Evolutionary conservation across 2,888 invertebrate genomes (phyloP).

Genomic region (Synanthedon formicaeformis): DNA sequence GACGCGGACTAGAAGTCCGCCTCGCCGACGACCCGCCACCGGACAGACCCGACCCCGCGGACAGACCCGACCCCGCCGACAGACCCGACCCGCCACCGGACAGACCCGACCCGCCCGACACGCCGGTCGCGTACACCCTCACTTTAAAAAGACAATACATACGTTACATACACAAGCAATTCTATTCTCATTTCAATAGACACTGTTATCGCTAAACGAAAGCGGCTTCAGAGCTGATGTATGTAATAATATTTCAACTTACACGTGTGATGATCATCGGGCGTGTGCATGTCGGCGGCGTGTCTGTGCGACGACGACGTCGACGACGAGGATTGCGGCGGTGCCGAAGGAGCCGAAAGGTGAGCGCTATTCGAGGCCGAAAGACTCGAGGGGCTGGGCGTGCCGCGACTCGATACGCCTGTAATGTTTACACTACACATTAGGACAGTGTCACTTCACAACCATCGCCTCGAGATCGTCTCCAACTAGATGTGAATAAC

Average conservation of each 20-base stretch:
- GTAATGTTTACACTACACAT: background rate
- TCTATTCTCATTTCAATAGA: no score
- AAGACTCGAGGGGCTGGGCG: slow-evolving; percentile 4
- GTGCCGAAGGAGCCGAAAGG: slow-evolving; percentile 1
- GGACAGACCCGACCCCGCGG: slow-evolving; percentile 1
- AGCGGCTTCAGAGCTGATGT: no score
- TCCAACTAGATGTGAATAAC: no score
- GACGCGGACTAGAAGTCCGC: slow-evolving; percentile 12
- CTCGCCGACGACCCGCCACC: slow-evolving; percentile 6
- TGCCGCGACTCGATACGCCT: slow-evolving; percentile 4
- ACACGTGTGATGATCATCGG: background rate
- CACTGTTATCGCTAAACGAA: no score
- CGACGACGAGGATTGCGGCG: background rate
- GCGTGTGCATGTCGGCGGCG: background rate
- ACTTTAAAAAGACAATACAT: no score
- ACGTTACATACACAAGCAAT: no score
- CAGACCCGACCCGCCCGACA: background rate
- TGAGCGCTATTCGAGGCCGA: slow-evolving; percentile 6
- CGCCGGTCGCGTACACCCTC: background rate
- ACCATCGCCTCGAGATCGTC: no score
- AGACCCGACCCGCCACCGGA: slow-evolving; percentile 1
- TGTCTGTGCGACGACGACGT: background rate
- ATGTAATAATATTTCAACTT: no score
- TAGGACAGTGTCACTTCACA: no score
- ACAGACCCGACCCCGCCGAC: background rate